Evolutionary conservation across 2,797 vertebrate genomes (phyloP), one percentile per base, ranked within the genome.

Genomic region (Pseudocheirus occidentalis): DNA sequence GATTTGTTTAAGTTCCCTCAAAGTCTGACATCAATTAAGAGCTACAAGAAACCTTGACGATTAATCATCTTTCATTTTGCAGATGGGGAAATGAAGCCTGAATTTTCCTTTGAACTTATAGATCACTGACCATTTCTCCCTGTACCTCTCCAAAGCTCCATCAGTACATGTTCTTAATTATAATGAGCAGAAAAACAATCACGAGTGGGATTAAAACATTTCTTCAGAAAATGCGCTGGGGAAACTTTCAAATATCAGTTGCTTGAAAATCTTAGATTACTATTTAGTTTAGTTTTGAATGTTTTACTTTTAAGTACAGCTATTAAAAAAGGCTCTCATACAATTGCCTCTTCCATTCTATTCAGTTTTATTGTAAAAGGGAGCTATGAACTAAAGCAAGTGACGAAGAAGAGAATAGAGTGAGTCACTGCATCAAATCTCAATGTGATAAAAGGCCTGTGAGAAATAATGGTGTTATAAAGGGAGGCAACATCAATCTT

Each of bases 161-260:
- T 34, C 34, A 53, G 93, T 29, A 57, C 10, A 40, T 31, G 94
- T 90, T n/a, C 31, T 53, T 0, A 27, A 73, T 62, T 95, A 18
- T 96, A 81, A 93, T 9, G 40, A 92, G 29, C 18, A 92, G 93
- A 94, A 96, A 57, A 46, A 81, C 1, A 46, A 55, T 90, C 62
- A 95, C 5, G 95, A 34, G 2, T 12, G 50, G 66, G 53, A 59
- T 59, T 58, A 4, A 40, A 57, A 54, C 50, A 55, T 81, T 31
- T 28, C 29, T 90, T 29, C 0, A 29, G 56, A 91, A 87, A 92
- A 94, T 24, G 46, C 7, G 27, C 1, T 81, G n/a, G 66, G n/a
- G 66, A 57, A 90, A 46, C 3, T 90, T 90, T 40, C 21, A 54
- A 94, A 73, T 57, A 92, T 95, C 92, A n/a, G 54, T 18, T 57